Percentiles rank a stretch among this genome's conserved stretches.
Evolutionary conservation across 1,140 invertebrate species (phyloP).

Genomic region (Pararge aegeria): DNA sequence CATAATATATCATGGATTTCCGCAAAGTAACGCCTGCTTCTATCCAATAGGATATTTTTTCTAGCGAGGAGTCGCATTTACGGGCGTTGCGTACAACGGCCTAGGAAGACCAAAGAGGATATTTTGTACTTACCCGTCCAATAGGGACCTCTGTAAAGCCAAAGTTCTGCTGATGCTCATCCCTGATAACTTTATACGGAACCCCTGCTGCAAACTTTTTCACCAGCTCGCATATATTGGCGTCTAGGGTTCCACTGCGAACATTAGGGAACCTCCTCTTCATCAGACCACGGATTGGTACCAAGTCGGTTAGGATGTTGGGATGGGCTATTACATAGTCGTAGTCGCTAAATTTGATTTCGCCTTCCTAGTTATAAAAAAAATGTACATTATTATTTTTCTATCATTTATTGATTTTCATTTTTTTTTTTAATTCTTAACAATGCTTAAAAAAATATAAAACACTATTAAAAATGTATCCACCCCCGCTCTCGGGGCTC

Average conservation of each 20-base stretch:
- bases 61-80: too few relatives aligned
- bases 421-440: too few relatives aligned
- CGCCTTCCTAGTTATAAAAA: constrained; percentile 80
- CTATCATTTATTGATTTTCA: too few relatives aligned
- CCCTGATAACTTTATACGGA: constrained; percentile 82
- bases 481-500: too few relatives aligned
- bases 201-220: constrained; percentile 84
- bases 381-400: background rate
- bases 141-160: constrained; percentile 83
- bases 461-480: too few relatives aligned
- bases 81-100: too few relatives aligned
- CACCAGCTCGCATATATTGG: constrained; percentile 82
- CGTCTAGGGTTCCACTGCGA: constrained; percentile 84
- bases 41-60: too few relatives aligned
- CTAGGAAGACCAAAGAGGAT: too few relatives aligned
- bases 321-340: constrained; percentile 88
- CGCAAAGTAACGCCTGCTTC: too few relatives aligned
- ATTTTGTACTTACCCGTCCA: constrained; percentile 83
- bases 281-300: constrained; percentile 86
- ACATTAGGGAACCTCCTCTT: constrained; percentile 87
- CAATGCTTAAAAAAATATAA: too few relatives aligned
- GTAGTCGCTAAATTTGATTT: constrained; percentile 85
- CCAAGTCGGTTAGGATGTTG: constrained; percentile 87
- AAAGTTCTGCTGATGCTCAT: constrained; percentile 85
- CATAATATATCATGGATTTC: too few relatives aligned